Base-by-base conservation (phyloP, 2,888 invertebrate genomes). In the Idaea straminata region DNA sequence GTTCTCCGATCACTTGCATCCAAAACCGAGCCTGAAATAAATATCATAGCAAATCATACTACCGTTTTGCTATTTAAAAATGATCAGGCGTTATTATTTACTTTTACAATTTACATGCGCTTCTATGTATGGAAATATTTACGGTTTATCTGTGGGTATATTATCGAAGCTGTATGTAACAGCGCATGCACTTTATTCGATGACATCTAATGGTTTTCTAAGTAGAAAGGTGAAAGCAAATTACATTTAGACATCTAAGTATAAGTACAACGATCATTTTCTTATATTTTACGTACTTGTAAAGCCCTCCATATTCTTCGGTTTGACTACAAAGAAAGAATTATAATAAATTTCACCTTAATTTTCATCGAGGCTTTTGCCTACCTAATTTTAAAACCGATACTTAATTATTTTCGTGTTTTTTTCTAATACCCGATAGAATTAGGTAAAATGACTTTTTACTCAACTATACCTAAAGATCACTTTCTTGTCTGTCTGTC, bases 1-100 rank as follows among this genome's bases (percentile, higher is more conserved):
- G 93, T 86, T 99, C 97, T 73, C 96, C 96, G 85, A 99, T 98
- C 61, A 99, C 98, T 94, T 98, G 98, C 85, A 98, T 96, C 98
- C 98, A 98, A 88, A 99, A 96, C 81, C 98, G 95, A 74, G 98
- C 98, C 98, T 97, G 93, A 25, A 85, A 88, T 72, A 78, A 68
- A 66, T 61, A 61, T 60, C 64, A 72, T 5, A 71, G 69, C 72
- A 71, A 72, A 79, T 60, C 64, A 47, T 57, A 35, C 25, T 16
- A 34, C 25, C 38, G 36, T 34, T 74, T 67, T 83, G 82, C 77
- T 75, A 66, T 67, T 59, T 62, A 38, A 61, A 72, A 75, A 70
- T 38, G 59, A 16, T 10, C 57, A 69, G 65, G 64, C 68, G 70
- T 61, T 66, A 69, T 59, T 59, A 16, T 34, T 47, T 47, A 47